phyloP scores from a whole-genome alignment of 2,113 vertebrate species.

The Pristiophorus japonicus region DNA sequence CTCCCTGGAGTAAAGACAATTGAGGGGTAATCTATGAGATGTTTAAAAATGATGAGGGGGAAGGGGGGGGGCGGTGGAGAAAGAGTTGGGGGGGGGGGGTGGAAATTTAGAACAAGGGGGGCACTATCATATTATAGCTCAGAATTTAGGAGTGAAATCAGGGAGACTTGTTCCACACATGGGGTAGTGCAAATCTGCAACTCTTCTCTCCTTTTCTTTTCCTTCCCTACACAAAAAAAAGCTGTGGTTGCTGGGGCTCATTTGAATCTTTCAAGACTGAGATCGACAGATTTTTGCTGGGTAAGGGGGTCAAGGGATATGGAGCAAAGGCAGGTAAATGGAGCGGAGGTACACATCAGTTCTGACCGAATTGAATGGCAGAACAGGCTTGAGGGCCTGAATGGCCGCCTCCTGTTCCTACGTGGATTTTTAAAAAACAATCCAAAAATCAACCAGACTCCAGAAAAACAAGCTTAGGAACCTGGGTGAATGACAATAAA shows the following conservation, averaged over 20 bases:
- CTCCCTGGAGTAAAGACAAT: not conserved
- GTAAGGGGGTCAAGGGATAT: not conserved
- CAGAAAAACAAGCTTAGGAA: not conserved
- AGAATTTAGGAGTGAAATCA: not conserved
- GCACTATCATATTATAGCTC: not conserved
- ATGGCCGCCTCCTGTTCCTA: not conserved
- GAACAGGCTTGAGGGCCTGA: no score
- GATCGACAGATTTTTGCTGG: not conserved
- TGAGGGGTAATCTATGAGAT: no score
- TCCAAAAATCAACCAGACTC: not conserved
- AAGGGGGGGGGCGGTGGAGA: not conserved
- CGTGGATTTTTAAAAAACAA: not conserved
- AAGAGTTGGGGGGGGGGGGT: not conserved
- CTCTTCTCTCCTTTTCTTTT: no score
- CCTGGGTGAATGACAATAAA: not conserved
- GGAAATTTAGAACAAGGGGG: not conserved
- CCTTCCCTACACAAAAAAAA: no score
- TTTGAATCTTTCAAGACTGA: not conserved
- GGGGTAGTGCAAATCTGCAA: not conserved
- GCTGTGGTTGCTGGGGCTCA: no score
- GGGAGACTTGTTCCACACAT: not conserved
- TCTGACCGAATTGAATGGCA: not conserved
- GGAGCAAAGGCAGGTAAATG: not conserved
- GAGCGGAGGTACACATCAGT: not conserved
- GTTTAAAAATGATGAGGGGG: no score